These are phyloP conservation scores for Cyphomyrus plagiostoma DNA, from an alignment of 2,113 vertebrate genomes.

Conservation along the genomic window DNA sequence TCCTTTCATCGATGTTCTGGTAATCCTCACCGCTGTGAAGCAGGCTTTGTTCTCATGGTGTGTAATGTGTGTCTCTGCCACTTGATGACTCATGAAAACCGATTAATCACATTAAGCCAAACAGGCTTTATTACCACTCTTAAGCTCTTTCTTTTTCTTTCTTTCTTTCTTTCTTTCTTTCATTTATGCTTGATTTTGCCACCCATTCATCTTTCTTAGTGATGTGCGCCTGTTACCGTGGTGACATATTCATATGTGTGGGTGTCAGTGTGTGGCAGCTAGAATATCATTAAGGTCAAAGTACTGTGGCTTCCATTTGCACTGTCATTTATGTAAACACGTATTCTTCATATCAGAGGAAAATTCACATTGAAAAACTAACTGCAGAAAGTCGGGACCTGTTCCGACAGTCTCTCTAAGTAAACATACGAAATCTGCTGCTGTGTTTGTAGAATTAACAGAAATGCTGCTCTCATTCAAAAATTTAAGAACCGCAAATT, in stretches of 20 bases:
- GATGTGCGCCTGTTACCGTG: background rate
- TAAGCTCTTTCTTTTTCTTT: background rate
- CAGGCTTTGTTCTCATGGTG: background rate
- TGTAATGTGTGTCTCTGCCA: background rate
- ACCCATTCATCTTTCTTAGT: background rate
- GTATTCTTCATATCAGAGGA: background rate
- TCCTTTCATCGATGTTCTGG: background rate
- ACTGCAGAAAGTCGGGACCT: background rate
- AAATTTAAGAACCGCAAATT: background rate
- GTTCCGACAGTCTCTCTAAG: background rate
- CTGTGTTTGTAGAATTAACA: background rate
- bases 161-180: background rate
- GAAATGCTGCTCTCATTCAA: background rate
- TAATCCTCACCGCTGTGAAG: background rate
- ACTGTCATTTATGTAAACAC: background rate
- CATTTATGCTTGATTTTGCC: background rate
- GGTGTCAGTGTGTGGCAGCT: background rate
- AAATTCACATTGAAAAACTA: background rate
- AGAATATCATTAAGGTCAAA: background rate
- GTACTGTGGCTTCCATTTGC: background rate
- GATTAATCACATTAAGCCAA: constrained; percentile 6
- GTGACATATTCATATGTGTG: background rate
- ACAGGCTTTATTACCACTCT: background rate
- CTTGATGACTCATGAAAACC: background rate
- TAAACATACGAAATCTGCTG: background rate